A percentile compares a stretch with the other conserved stretches of the same genome.
Evolutionary conservation across 2,113 vertebrate genomes (phyloP).

Genomic region (Notarius lentiginosus): DNA sequence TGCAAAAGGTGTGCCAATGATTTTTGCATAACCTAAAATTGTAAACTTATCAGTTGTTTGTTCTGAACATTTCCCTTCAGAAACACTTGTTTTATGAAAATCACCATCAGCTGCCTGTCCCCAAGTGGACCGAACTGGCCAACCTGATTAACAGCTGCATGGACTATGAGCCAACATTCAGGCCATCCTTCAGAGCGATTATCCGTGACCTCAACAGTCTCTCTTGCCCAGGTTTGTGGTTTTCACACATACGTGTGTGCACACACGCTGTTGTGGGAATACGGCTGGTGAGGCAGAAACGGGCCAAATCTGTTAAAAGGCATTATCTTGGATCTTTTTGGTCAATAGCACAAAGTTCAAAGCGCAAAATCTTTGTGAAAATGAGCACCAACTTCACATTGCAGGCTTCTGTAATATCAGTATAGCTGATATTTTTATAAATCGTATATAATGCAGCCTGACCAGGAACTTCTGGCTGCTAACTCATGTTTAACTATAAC

Average conservation of each 20-base stretch:
- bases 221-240: constrained; percentile 87
- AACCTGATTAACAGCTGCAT: constrained; percentile 97
- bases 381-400: not conserved
- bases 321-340: not conserved
- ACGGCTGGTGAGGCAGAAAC: not conserved
- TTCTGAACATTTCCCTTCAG: constrained; percentile 61
- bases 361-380: not conserved
- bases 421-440: not conserved
- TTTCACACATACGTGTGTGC: not conserved
- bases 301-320: not conserved
- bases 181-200: constrained; percentile 91
- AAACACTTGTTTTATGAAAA: constrained; percentile 96
- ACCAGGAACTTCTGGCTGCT: not conserved
- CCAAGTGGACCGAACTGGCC: constrained; percentile 96
- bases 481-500: not conserved
- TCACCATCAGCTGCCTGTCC: constrained; percentile 89
- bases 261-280: not conserved
- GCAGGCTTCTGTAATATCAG: not conserved
- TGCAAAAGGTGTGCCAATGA: not conserved
- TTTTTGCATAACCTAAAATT: not conserved
- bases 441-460: not conserved
- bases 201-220: constrained; percentile 97
- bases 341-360: no score
- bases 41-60: not conserved
- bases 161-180: constrained; percentile 91